These are phyloP conservation scores for Paramuricea clavata DNA, from an alignment of 92 coral and sea anemone species.

Conservation along the genomic window DNA sequence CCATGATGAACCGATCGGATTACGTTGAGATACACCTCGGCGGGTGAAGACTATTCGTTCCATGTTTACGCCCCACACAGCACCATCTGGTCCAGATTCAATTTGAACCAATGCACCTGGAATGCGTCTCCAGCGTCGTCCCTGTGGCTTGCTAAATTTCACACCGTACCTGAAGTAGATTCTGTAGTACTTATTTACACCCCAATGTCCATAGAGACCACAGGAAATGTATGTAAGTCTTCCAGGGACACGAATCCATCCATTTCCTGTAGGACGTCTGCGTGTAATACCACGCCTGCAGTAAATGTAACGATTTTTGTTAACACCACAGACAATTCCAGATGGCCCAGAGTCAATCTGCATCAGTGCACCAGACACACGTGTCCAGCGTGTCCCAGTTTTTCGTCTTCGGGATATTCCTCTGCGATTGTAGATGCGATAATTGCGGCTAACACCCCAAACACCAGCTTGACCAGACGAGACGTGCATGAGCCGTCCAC, in stretches of 20 bases:
- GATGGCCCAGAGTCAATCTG: conserved; percentile 39
- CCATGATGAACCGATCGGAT: neutral
- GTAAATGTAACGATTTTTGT: neutral
- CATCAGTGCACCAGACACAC: conserved; percentile 4
- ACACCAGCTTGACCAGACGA: conserved; percentile 10
- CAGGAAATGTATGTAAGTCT: conserved; percentile 40
- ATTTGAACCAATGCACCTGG: neutral
- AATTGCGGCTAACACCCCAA: conserved; percentile 20
- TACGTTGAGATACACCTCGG: neutral
- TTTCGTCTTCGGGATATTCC: neutral
- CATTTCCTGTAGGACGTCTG: neutral
- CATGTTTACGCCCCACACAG: neutral
- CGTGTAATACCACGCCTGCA: conserved; percentile 18
- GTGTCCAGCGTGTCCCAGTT: neutral
- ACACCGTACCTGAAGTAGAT: conserved; percentile 6
- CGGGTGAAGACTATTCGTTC: neutral
- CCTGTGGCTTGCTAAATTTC: neutral
- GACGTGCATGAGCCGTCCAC: conserved; percentile 4
- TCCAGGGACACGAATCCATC: conserved; percentile 41
- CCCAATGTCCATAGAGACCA: conserved; percentile 55
- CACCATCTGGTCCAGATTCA: conserved; percentile 4
- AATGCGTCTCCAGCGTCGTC: neutral
- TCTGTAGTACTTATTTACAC: conserved; percentile 37
- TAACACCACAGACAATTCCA: conserved; percentile 32
- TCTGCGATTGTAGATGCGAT: neutral